Percentiles rank a stretch among this genome's conserved stretches.
Conservation (phyloP, 2,797 vertebrate species). For the Amazonetta brasiliensis region DNA sequence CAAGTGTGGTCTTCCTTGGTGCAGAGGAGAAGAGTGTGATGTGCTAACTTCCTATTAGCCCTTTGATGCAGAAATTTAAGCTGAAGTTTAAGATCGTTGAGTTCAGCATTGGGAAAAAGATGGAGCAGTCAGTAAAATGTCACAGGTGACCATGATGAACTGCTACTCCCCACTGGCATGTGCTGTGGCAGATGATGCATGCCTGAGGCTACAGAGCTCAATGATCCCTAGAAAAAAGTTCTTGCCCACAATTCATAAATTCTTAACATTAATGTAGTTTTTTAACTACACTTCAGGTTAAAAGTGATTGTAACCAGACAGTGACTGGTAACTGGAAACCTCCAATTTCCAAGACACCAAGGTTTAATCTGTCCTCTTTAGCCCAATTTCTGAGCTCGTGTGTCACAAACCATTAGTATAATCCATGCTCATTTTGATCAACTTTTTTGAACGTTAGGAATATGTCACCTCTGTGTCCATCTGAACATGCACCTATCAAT, state of each 20-base stretch:
- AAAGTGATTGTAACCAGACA: background rate
- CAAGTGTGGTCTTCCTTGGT: background rate
- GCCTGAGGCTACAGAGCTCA: slow-evolving; percentile 12
- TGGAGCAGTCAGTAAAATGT: slow-evolving; percentile 52
- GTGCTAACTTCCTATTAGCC: background rate
- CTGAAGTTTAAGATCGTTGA: background rate
- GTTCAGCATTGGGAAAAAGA: background rate
- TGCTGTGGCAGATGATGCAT: background rate
- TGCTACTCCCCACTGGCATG: background rate
- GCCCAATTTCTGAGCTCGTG: background rate
- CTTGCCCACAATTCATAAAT: background rate
- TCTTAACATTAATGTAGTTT: slow-evolving; percentile 9
- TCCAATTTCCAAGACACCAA: background rate
- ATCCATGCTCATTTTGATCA: background rate
- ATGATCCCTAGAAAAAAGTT: background rate
- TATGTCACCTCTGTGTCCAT: background rate
- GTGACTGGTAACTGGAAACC: background rate
- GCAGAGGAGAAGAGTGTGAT: background rate
- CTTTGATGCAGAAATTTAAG: background rate
- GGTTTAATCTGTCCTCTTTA: background rate
- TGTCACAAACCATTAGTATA: background rate
- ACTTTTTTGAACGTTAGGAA: background rate
- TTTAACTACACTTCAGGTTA: background rate
- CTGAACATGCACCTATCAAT: background rate
- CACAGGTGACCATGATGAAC: slow-evolving; percentile 21